Evolutionary conservation across 1,140 invertebrate genomes (phyloP).

Genomic region (Scaptomyza pallida): DNA sequence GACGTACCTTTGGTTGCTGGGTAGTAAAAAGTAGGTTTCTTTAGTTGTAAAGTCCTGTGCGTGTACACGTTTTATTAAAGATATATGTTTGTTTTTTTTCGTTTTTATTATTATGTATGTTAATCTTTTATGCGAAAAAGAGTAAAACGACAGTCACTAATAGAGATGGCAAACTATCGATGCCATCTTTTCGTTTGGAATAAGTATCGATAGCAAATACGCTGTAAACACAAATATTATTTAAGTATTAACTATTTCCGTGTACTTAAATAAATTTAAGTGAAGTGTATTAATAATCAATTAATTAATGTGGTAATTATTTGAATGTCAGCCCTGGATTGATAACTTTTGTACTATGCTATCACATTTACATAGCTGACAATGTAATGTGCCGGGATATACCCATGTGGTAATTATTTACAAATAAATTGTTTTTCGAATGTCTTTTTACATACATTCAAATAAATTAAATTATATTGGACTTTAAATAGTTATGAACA

Average conservation of each 20-base stretch:
- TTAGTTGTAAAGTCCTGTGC: background rate
- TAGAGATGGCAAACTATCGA: constrained; percentile 26
- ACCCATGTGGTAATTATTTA: no score
- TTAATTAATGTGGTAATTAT: no score
- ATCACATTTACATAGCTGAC: no score
- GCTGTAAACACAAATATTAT: background rate
- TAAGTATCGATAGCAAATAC: background rate
- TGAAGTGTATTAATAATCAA: no score
- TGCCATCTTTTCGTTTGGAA: background rate
- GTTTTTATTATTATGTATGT: constrained; percentile 1
- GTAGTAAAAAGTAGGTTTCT: background rate
- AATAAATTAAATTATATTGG: background rate
- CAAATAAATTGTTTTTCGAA: no score
- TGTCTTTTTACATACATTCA: background rate
- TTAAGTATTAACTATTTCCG: no score
- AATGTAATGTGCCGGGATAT: no score
- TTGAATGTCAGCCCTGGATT: no score
- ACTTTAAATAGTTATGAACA: background rate
- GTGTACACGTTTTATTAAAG: background rate
- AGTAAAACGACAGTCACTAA: constrained; percentile 28
- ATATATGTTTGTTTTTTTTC: background rate
- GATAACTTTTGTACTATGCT: no score
- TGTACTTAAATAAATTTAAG: no score
- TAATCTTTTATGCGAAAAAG: background rate
- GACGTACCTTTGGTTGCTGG: background rate